phyloP scores from a whole-genome alignment of 2,888 invertebrate genomes.

The Globia sparganii region DNA sequence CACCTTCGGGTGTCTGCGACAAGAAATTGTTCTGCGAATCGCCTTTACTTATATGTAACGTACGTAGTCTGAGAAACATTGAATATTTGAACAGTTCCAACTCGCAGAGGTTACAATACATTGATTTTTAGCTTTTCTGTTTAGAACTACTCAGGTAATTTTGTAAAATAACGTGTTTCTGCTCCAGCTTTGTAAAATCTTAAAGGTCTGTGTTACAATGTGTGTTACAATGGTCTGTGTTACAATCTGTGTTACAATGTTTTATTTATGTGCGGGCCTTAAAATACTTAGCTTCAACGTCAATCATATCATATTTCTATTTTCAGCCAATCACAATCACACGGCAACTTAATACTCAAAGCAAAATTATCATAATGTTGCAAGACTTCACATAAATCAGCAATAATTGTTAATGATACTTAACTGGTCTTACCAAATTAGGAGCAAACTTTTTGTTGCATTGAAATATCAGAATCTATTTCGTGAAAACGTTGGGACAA shows the following conservation, averaged over 20 bases:
- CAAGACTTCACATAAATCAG: constrained; percentile 56
- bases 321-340: constrained; percentile 50
- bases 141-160: constrained; percentile 36
- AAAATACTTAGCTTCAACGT: constrained; percentile 35
- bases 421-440: constrained; percentile 50
- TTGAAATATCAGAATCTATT: constrained; percentile 37
- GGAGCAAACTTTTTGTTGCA: constrained; percentile 47
- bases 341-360: constrained; percentile 37
- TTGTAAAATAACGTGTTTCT: background rate
- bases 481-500: constrained; percentile 19
- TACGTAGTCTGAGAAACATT: constrained; percentile 78
- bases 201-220: constrained; percentile 16
- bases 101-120: constrained; percentile 56
- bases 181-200: constrained; percentile 6
- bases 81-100: constrained; percentile 79
- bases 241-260: no score
- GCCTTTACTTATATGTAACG: constrained; percentile 78
- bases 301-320: constrained; percentile 50
- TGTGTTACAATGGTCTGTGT: no score
- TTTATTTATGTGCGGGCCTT: constrained; percentile 30
- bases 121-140: constrained; percentile 55
- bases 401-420: constrained; percentile 50
- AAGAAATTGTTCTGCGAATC: constrained; percentile 83
- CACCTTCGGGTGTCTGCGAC: constrained; percentile 78
- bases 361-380: constrained; percentile 51